Conservation (phyloP, 2,113 vertebrate genomes). For the Microcebus lehilahytsara region DNA sequence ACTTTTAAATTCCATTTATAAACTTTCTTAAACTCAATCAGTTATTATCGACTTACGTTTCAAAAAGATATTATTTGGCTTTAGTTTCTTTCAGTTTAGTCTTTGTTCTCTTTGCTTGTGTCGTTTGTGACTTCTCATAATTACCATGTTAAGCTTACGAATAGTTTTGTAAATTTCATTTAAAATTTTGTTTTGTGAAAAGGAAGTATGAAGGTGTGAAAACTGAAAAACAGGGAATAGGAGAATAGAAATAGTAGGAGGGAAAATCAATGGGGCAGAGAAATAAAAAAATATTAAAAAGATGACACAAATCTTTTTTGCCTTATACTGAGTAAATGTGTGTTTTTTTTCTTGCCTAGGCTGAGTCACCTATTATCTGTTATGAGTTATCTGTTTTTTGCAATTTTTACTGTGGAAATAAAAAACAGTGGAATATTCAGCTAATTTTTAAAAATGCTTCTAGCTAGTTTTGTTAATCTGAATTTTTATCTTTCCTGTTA, state of each 20-base stretch:
- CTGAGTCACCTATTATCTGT: background rate
- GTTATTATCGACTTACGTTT: background rate
- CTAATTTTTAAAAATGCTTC: background rate
- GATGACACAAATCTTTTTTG: background rate
- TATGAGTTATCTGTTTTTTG: background rate
- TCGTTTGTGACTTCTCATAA: too few relatives aligned
- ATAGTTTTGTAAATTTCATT: too few relatives aligned
- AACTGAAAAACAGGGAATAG: too few relatives aligned
- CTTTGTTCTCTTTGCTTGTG: too few relatives aligned
- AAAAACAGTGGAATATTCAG: background rate
- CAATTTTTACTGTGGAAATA: background rate
- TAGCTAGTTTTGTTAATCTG: background rate
- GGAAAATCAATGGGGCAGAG: background rate
- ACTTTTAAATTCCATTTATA: background rate
- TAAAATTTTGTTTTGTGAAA: too few relatives aligned
- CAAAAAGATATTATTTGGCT: too few relatives aligned
- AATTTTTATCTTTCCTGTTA: background rate
- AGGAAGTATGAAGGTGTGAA: too few relatives aligned
- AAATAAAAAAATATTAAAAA: background rate
- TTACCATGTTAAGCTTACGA: too few relatives aligned
- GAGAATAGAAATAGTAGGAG: background rate
- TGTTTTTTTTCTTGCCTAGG: background rate
- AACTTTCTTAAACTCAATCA: background rate
- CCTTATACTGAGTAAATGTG: background rate
- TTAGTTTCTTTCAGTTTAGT: too few relatives aligned